phyloP scores from a whole-genome alignment of 2,113 vertebrate species.

The Colinus virginianus region DNA sequence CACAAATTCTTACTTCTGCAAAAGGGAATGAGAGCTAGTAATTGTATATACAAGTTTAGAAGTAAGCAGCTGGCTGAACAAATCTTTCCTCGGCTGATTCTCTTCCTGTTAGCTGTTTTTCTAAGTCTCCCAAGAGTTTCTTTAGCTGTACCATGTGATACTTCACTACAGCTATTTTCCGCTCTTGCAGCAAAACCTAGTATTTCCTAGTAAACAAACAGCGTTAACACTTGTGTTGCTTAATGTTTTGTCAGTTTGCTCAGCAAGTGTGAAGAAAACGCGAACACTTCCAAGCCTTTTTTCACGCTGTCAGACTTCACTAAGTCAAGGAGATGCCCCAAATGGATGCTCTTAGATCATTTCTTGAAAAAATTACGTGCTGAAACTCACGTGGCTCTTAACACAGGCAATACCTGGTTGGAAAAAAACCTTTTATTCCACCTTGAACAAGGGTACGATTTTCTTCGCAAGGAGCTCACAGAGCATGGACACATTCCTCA shows the following conservation, averaged over 20 bases:
- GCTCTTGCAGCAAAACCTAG: conserved; percentile 34
- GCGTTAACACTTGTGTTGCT: conserved; percentile 63
- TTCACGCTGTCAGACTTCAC: conserved; percentile 68
- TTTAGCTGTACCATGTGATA: conserved; percentile 58
- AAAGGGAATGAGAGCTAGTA: background rate
- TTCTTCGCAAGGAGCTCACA: background rate
- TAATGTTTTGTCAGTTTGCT: conserved; percentile 70
- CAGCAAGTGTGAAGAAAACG: conserved; percentile 67
- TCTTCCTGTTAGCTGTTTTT: conserved; percentile 54
- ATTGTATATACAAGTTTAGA: background rate
- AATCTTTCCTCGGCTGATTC: conserved; percentile 20
- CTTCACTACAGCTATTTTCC: conserved; percentile 66
- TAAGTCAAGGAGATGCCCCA: conserved; percentile 40
- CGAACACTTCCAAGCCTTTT: conserved; percentile 68
- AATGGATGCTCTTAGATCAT: conserved; percentile 13
- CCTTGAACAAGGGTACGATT: background rate
- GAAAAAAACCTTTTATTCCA: background rate
- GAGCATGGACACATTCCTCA: background rate
- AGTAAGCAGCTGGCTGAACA: conserved; percentile 33
- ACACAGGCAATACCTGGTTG: background rate
- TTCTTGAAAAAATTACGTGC: conserved; percentile 8
- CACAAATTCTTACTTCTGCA: background rate
- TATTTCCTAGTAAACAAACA: conserved; percentile 73
- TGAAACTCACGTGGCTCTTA: background rate
- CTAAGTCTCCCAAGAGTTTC: conserved; percentile 56